Conservation (phyloP, 1,140 invertebrate genomes). For the Temnothorax longispinosus region DNA sequence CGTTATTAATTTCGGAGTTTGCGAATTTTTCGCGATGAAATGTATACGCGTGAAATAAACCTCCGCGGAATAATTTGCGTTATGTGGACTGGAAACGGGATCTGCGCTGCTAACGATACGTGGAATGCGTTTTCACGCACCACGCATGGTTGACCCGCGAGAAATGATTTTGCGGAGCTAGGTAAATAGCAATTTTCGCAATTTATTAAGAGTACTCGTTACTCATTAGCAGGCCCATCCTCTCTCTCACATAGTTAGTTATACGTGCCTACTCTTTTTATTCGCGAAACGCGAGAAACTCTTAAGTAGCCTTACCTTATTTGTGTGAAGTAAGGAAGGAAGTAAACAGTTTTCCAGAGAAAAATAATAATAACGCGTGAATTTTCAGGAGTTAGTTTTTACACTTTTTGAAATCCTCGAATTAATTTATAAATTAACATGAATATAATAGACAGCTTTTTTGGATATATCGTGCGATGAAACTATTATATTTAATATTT, state of each 20-base stretch:
- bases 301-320: background rate
- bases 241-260: background rate
- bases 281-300: background rate
- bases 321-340: background rate
- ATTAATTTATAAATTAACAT: background rate
- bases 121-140: constrained; percentile 58
- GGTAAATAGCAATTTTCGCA: constrained; percentile 60
- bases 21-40: background rate
- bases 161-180: constrained; percentile 53
- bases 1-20: background rate
- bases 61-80: background rate
- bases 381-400: background rate
- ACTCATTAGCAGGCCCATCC: constrained; percentile 36
- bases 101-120: constrained; percentile 57
- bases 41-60: background rate
- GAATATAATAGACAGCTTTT: background rate
- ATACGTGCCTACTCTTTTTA: constrained; percentile 9
- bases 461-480: background rate
- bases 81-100: constrained; percentile 58
- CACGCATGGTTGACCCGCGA: constrained; percentile 44
- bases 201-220: constrained; percentile 43
- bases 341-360: background rate
- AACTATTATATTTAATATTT: too few relatives aligned
- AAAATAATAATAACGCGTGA: background rate
- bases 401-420: background rate